Percentiles rank a stretch among this genome's conserved stretches.
Evolutionary conservation across 2,113 vertebrate species (phyloP).

Genomic region (Zosterops japonicus): DNA sequence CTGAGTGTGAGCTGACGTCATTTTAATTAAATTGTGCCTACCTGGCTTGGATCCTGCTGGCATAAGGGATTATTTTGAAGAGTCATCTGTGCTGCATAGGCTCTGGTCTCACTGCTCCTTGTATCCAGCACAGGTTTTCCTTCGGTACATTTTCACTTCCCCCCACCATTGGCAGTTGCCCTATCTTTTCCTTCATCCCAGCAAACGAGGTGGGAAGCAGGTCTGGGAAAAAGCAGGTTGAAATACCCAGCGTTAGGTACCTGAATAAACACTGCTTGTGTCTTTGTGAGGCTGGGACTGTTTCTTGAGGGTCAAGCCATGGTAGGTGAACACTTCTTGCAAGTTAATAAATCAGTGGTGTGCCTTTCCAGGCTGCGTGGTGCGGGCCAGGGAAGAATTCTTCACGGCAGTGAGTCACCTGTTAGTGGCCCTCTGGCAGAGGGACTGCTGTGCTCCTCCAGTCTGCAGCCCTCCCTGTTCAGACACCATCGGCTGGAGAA

Average conservation of each 20-base stretch:
- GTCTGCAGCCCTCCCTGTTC: constrained; percentile 28
- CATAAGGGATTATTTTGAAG: not conserved
- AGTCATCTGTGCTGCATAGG: not conserved
- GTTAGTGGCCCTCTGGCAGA: constrained; percentile 10
- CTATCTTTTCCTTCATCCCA: not conserved
- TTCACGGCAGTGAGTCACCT: not conserved
- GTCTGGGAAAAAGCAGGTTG: not conserved
- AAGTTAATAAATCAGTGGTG: not conserved
- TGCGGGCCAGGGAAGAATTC: not conserved
- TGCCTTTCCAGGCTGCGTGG: not conserved
- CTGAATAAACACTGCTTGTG: fast-evolving
- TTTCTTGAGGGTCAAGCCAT: not conserved
- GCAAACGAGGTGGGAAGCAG: not conserved
- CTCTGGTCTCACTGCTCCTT: not conserved
- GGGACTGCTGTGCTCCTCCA: not conserved
- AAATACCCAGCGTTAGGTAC: not conserved
- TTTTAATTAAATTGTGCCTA: constrained; percentile 54
- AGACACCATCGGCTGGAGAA: constrained; percentile 56
- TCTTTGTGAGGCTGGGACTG: not conserved
- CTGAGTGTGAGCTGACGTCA: not conserved
- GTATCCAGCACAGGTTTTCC: not conserved
- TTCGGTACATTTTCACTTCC: fast-evolving
- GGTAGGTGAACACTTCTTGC: not conserved
- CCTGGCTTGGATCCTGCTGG: constrained; percentile 25
- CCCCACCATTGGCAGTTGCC: not conserved